These are phyloP conservation scores for Salarias fasciatus DNA, from an alignment of 2,797 vertebrate species.

Conservation along the genomic window DNA sequence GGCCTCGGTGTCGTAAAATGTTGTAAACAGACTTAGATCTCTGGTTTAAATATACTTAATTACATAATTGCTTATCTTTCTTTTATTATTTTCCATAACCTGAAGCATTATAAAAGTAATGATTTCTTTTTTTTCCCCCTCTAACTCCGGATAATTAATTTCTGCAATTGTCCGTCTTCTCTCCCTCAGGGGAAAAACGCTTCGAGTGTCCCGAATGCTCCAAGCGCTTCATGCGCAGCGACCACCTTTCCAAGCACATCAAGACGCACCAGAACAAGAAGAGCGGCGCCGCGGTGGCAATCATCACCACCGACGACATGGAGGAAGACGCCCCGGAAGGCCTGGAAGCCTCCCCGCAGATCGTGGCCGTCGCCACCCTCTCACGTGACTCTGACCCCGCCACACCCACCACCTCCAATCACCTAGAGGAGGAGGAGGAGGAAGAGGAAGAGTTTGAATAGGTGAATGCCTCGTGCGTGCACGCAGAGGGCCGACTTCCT, in stretches of 20 bases:
- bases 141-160: no score
- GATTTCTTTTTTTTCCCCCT: no score
- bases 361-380: constrained; percentile 92
- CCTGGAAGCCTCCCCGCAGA: constrained; percentile 92
- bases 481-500: constrained; percentile 54
- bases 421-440: constrained; percentile 91
- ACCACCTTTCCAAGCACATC: constrained; percentile 99
- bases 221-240: constrained; percentile 99
- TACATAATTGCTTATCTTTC: no score
- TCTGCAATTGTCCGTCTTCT: neutral
- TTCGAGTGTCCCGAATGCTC: constrained; percentile 99
- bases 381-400: constrained; percentile 96
- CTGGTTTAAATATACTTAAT: no score
- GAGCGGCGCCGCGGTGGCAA: constrained; percentile 92
- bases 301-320: constrained; percentile 98
- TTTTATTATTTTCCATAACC: no score
- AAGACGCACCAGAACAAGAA: constrained; percentile 99
- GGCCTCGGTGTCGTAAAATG: no score
- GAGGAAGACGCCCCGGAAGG: constrained; percentile 93
- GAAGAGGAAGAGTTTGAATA: constrained; percentile 79
- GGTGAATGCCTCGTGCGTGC: constrained; percentile 24
- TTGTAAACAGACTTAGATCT: no score
- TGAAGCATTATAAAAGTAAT: no score
- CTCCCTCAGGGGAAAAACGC: constrained; percentile 92
- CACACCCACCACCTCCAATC: constrained; percentile 94